Conservation (phyloP, 2,797 vertebrate species). For the Labeo calbasu region DNA sequence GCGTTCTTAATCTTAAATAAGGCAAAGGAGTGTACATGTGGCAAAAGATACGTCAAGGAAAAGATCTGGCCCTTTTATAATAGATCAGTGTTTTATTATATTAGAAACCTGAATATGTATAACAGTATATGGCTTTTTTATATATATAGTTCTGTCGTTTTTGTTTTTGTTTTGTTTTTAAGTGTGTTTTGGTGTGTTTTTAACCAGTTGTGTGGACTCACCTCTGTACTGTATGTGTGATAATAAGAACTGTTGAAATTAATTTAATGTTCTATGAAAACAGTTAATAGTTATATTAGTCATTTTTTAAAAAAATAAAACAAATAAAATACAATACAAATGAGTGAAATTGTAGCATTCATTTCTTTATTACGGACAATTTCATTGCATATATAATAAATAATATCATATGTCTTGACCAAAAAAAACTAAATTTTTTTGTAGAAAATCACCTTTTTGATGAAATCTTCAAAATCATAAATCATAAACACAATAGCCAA, state of each 20-base stretch:
- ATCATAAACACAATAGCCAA: too few relatives aligned
- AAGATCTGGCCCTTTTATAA: not conserved
- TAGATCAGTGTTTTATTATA: too few relatives aligned
- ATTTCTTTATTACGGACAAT: constrained; percentile 1
- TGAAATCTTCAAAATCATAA: not conserved
- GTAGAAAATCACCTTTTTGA: not conserved
- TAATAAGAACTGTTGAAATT: not conserved
- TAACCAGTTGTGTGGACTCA: not conserved
- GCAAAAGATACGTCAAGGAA: not conserved
- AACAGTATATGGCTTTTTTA: too few relatives aligned
- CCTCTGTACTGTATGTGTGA: not conserved
- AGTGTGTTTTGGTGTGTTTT: not conserved
- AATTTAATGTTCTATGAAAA: not conserved
- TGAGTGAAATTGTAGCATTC: not conserved
- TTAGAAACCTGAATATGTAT: too few relatives aligned
- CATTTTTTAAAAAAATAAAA: too few relatives aligned
- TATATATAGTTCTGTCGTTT: not conserved
- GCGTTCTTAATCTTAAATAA: not conserved
- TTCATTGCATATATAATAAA: not conserved
- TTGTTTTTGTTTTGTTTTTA: not conserved
- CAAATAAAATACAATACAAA: not conserved
- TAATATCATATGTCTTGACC: not conserved
- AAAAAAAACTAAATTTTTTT: not conserved
- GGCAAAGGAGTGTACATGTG: not conserved
- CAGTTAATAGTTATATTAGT: not conserved